A percentile compares a stretch with the other conserved stretches of the same genome.
These are phyloP conservation scores for Planiliza haematocheilus DNA, from an alignment of 2,113 vertebrate species.

Conservation along the genomic window DNA sequence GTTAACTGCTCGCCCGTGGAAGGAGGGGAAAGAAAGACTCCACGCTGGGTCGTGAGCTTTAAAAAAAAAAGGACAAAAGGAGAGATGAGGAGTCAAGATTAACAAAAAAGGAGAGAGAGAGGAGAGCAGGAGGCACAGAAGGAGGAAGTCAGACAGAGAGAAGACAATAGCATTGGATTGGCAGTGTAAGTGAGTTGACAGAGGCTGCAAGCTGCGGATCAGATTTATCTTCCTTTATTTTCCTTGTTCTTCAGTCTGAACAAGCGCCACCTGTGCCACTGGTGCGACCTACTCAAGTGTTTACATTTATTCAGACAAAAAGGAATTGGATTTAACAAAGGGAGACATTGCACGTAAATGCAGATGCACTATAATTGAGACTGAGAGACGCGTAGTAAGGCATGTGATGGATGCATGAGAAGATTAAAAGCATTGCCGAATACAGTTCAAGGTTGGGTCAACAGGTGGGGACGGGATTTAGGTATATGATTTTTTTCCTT, in stretches of 20 bases:
- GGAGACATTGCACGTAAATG: too few relatives aligned
- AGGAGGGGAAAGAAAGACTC: conserved; percentile 3
- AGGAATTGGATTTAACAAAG: background rate
- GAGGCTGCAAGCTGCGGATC: conserved; percentile 20
- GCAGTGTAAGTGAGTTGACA: conserved; percentile 25
- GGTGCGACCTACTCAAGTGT: conserved; percentile 33
- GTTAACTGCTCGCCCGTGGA: conserved; percentile 11
- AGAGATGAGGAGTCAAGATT: conserved; percentile 7
- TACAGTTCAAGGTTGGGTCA: background rate
- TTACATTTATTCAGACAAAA: conserved; percentile 46
- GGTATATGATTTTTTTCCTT: background rate
- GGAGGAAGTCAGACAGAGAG: conserved; percentile 9
- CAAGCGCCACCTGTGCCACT: conserved; percentile 21
- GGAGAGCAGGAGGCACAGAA: conserved; percentile 20
- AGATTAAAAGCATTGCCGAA: background rate
- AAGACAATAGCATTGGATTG: conserved; percentile 13
- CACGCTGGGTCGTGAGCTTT: background rate
- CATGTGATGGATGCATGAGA: too few relatives aligned
- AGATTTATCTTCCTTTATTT: conserved; percentile 1
- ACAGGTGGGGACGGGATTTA: background rate
- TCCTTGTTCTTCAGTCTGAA: conserved; percentile 2
- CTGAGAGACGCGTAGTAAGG: background rate
- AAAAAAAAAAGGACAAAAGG: conserved; percentile 17
- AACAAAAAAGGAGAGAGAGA: conserved; percentile 23
- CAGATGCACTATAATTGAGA: background rate